Percentiles rank a stretch among this genome's conserved stretches.
Evolutionary conservation across 35 echinoderm and acorn worm genomes (phyloP).

Genomic region (Heliocidaris tuberculata): DNA sequence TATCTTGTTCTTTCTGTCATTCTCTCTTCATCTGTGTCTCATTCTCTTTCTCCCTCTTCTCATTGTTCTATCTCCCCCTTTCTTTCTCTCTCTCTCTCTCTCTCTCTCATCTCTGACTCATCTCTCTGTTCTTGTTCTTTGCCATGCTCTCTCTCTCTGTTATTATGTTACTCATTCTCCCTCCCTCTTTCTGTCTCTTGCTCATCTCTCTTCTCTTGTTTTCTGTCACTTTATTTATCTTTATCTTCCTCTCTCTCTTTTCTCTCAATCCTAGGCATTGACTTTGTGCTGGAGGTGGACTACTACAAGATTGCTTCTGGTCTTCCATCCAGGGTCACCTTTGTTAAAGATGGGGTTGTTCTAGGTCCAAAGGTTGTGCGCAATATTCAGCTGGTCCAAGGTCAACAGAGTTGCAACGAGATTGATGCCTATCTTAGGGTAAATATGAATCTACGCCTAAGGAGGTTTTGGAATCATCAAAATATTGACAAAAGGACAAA

Average conservation of each 20-base stretch:
- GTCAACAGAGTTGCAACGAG: conserved; percentile 51
- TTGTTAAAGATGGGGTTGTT: conserved; percentile 46
- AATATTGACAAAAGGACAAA: background rate
- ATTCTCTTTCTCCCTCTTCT: background rate
- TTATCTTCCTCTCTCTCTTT: background rate
- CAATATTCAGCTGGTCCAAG: conserved; percentile 26
- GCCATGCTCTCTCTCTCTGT: background rate
- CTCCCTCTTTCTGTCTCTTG: background rate
- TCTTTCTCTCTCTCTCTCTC: background rate
- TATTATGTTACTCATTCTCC: background rate
- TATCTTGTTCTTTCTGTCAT: background rate
- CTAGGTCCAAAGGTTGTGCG: conserved; percentile 6
- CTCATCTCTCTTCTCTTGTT: background rate
- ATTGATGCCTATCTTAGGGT: conserved; percentile 72
- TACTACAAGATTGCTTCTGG: conserved; percentile 64
- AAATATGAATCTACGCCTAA: background rate
- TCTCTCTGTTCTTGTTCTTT: too few species aligned
- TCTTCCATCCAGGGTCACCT: conserved; percentile 47
- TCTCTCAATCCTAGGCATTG: conserved; percentile 58
- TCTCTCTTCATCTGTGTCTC: background rate
- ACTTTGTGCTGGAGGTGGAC: conserved; percentile 66
- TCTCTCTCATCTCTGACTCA: conserved; percentile 14
- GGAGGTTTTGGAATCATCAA: background rate
- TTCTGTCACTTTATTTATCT: background rate
- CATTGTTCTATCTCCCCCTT: background rate